Base-by-base conservation (phyloP, 1,140 invertebrate genomes). In the Aphaenogaster ashmeadi region DNA sequence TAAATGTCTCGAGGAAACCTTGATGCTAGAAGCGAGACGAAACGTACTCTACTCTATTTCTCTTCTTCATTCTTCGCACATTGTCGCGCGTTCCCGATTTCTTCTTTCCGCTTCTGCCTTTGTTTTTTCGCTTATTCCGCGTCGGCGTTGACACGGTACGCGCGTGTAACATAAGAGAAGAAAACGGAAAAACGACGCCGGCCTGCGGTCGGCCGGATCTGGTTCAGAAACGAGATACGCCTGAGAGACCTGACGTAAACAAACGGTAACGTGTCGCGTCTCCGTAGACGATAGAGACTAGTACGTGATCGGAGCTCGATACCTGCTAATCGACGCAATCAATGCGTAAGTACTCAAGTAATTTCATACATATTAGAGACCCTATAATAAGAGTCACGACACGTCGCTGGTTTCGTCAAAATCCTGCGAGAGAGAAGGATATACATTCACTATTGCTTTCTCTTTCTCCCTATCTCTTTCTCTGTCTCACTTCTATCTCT, bases 221-320 rank as follows among this genome's bases (percentile, higher is more conserved):
- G 89, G 91, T 92, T 92, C 93, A 92, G 95, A 95, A 95, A 95
- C 87, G 91, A 92, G 94, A 95, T 95, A 95, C 94, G 95, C 95
- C 95, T 95, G 95, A 91, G 95, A 95, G 95, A 95, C 92, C 93
- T 91, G 89, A 93, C 93, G 94, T 94, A 93, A 95, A 94, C 90
- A 94, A 94, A 94, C 93, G 91, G 89, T 66, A 91, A 93, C 47
- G 47, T 91, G 91, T 89, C 88, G 77, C 72, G 64, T 84, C 86
- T 84, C 74, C 67, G 27, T 71, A 54, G 66, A 62, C 36, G 75
- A 86, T 86, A 90, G 87, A 90, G 81, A 80, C 84, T 87, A 87
- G 78, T 83, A 88, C 54, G 47, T 79, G 91, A 92, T 87, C 66
- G 44, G n/a, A 50, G 58, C n/a, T 41, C 62, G 71, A 83, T 85